phyloP scores from a whole-genome alignment of 2,113 vertebrate genomes.

The Hyperoodon ampullatus region DNA sequence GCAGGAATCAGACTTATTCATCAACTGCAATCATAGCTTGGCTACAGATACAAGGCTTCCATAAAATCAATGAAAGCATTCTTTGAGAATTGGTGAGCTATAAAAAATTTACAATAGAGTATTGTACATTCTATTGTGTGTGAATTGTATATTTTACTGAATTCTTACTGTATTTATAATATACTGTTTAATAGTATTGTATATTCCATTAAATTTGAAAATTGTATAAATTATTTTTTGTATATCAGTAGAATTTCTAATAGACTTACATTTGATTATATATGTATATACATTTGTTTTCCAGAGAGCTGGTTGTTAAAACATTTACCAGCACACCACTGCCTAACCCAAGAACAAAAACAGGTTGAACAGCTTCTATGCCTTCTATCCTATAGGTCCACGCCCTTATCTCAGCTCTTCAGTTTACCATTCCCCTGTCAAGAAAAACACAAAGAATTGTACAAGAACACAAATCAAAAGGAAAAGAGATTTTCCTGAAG shows the following conservation, averaged over 20 bases:
- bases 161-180: not conserved
- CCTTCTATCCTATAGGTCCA: not conserved
- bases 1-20: not conserved
- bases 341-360: not conserved
- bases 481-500: not conserved
- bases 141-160: not conserved
- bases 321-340: not conserved
- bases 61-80: not conserved
- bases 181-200: not conserved
- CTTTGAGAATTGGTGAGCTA: not conserved
- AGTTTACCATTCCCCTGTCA: not conserved
- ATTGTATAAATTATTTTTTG: not conserved
- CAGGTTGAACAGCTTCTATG: not conserved
- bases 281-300: not conserved
- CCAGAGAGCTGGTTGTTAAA: not conserved
- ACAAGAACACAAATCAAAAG: not conserved
- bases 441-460: conserved; percentile 23
- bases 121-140: not conserved
- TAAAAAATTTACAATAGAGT: not conserved
- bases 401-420: not conserved
- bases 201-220: not conserved
- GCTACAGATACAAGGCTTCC: not conserved
- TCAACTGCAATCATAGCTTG: not conserved
- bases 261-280: not conserved
- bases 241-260: not conserved